Evolutionary conservation across 2,888 invertebrate species (phyloP), one percentile per base, ranked within the genome.

Genomic region (Drosophila prostipennis): DNA sequence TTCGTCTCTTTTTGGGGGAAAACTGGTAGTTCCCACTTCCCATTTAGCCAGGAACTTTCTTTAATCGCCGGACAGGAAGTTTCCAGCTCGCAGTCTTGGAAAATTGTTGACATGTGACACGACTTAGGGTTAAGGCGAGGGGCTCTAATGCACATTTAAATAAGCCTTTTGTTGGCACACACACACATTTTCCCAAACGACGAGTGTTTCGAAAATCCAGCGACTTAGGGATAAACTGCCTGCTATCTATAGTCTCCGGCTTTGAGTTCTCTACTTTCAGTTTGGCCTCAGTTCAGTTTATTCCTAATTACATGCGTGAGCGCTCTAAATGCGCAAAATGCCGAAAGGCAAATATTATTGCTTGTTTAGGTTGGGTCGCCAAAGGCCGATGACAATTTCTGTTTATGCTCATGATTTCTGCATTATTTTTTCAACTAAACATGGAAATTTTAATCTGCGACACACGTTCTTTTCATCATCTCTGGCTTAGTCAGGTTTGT

Each of bases 271-370:
- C 26, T 0, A 23, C 14, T 46, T 34, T 29, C 16, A 3, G 3
- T 11, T 34, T 34, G 6, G 48, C 48, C 32, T 11, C 52, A 26
- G 42, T 45, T 71, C 59, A 68, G 69, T 72, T 70, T 61, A 43
- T 71, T 86, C 74, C 88, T 88, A 87, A 82, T 82, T 88, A 86
- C 88, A 86, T 83, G 82, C 88, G 87, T 82, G 88, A 87, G 86
- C 88, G 82, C 82, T 82, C 88, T 86, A 88, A 82, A 87, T 88
- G 88, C 78, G 78, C 80, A 79, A 82, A 87, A 59, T 53, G 67
- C 48, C 48, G 64, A 73, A 72, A 61, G 67, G 69, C 72, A 80
- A 83, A 73, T 80, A 73, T 81, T 86, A 54, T 79, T 86, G 82
- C 82, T 82, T 87, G 73, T 74, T 74, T 74, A 71, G 71, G 74